Evolutionary conservation across 2,888 invertebrate genomes (phyloP), one percentile per base, ranked within the genome.

Genomic region (Ischnura elegans): DNA sequence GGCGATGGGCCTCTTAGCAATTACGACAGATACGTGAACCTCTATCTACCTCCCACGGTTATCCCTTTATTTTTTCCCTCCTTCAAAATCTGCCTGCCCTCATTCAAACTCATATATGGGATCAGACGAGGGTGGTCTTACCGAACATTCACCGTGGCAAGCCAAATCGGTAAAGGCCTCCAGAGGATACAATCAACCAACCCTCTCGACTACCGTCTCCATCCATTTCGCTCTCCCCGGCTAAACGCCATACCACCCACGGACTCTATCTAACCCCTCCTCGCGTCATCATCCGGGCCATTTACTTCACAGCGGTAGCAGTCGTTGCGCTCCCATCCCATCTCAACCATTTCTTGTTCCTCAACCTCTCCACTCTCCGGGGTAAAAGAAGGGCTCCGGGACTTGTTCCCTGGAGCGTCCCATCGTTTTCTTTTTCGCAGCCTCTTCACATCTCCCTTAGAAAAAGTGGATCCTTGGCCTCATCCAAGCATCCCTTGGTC

Each of bases 251-350:
- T 25, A 0, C 76, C 36, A 36, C 76, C 76, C 76, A 29, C 86
- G 10, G 2, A n/a, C 0, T n/a, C 42, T 55, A 29, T 51, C 51
- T 42, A 55, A 43, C 55, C 55, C 29, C 51, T n/a, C 87, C 19
- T 51, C 51, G 8, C 90, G 61, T 90, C 90, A 61, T 90, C 90
- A 90, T 90, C 42, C 90, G 90, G 55, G 43, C 61, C 90, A 90
- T 90, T 90, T 90, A 55, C 90, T 90, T 90, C 90, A n/a, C 90
- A 90, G 90, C 90, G 87, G 87, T n/a, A n/a, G n/a, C n/a, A n/a
- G n/a, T n/a, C n/a, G 46, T 10, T n/a, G n/a, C 21, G n/a, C 61
- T 45, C n/a, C 36, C 36, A 36, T 16, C 61, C 90, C 61, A 25
- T 42, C 42, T 61, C 21, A n/a, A 8, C 51, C 90, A n/a, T 36